Evolutionary conservation across 2,888 invertebrate genomes (phyloP).

Genomic region (Gnatocerus cornutus): DNA sequence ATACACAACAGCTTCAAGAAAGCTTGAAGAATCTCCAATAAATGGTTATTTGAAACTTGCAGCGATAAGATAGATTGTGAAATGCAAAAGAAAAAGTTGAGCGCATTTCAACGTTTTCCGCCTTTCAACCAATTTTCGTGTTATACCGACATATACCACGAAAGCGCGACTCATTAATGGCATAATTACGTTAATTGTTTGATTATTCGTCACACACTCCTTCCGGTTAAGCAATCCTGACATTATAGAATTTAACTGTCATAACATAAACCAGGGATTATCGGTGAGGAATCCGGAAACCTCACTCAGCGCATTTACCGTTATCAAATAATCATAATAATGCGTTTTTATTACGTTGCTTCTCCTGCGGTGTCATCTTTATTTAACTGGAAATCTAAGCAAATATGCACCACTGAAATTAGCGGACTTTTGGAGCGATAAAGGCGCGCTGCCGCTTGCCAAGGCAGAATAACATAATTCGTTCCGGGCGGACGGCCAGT

Average conservation of each 20-base stretch:
- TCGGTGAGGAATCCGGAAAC: conserved; percentile 8
- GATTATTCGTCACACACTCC: not conserved
- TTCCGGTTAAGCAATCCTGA: not conserved
- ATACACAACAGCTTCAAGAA: no score
- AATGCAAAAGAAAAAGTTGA: no score
- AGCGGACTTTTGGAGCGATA: conserved; percentile 24
- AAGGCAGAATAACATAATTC: conserved; percentile 39
- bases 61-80: no score
- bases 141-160: not conserved
- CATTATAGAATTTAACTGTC: conserved; percentile 1
- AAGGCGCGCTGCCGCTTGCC: conserved; percentile 29
- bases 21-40: no score
- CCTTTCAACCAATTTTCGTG: not conserved
- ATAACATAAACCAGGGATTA: conserved; percentile 10
- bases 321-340: conserved; percentile 14
- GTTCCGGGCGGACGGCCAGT: conserved; percentile 29
- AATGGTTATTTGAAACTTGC: no score
- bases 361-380: not conserved
- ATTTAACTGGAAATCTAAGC: not conserved
- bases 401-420: conserved; percentile 9
- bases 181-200: not conserved
- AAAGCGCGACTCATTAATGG: not conserved
- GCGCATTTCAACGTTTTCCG: no score
- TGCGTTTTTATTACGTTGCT: conserved; percentile 3
- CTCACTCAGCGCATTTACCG: not conserved